These are phyloP conservation scores for Rhopalosiphum padi DNA, from an alignment of 1,140 invertebrate species.

Conservation along the genomic window DNA sequence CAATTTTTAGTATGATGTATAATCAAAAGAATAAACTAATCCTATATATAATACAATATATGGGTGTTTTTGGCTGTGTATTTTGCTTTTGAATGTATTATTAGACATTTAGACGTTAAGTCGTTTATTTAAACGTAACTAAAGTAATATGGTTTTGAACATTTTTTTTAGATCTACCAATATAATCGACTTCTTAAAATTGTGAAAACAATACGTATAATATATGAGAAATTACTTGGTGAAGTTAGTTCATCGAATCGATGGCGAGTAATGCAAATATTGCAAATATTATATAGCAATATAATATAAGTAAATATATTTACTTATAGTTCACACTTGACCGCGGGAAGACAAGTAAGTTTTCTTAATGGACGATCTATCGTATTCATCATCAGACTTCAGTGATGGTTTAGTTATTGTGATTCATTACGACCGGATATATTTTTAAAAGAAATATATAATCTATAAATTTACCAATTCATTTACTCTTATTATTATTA, in stretches of 20 bases:
- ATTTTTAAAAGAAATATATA: neutral
- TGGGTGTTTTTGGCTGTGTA: neutral
- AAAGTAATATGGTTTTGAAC: neutral
- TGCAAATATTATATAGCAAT: no score
- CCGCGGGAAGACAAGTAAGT: neutral
- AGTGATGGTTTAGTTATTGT: neutral
- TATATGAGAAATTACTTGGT: neutral
- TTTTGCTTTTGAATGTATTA: neutral
- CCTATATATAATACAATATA: neutral
- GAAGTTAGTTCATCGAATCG: neutral
- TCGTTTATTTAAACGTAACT: neutral
- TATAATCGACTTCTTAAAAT: neutral
- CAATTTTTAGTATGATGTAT: neutral
- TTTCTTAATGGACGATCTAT: neutral
- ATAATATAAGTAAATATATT: neutral
- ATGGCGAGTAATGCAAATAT: neutral
- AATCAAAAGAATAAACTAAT: no score
- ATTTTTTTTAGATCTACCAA: neutral
- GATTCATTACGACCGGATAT: neutral
- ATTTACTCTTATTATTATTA: neutral
- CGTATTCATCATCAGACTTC: neutral
- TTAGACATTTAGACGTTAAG: neutral
- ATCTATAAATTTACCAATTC: neutral
- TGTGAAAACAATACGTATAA: neutral
- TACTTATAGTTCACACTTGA: neutral